These are phyloP conservation scores for Eolophus roseicapilla DNA, from an alignment of 2,113 vertebrate genomes.

Conservation along the genomic window DNA sequence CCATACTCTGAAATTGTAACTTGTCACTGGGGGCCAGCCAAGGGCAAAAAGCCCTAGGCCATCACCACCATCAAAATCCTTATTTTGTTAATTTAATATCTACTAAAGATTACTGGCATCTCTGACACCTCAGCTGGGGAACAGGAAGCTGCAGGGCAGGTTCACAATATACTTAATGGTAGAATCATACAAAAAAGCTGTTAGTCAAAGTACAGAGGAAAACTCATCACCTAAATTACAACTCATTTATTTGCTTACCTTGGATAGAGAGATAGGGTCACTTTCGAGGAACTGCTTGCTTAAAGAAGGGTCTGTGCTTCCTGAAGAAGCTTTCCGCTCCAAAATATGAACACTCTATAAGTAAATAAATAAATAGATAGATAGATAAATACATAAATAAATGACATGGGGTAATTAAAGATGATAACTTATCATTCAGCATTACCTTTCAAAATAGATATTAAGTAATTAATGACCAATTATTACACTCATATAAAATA, in stretches of 20 bases:
- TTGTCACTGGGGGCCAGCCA: not conserved
- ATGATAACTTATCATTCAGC: not conserved
- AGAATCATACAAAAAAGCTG: not conserved
- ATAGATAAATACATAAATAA: not conserved
- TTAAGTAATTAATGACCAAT: not conserved
- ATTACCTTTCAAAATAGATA: not conserved
- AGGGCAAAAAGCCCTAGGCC: not conserved
- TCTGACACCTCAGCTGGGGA: not conserved
- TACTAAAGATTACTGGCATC: not conserved
- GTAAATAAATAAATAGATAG: not conserved
- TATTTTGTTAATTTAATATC: not conserved
- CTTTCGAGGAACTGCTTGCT: constrained; percentile 76
- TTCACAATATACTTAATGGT: not conserved
- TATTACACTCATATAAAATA: not conserved
- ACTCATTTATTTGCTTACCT: constrained; percentile 61
- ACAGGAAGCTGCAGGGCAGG: not conserved
- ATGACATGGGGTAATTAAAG: not conserved
- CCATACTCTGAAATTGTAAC: not conserved
- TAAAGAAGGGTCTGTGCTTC: constrained; percentile 73
- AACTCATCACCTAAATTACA: not conserved
- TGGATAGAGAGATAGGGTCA: constrained; percentile 67
- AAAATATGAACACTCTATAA: constrained; percentile 70
- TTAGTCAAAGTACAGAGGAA: not conserved
- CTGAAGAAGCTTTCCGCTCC: constrained; percentile 75
- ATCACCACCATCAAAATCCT: not conserved